Conservation (phyloP, 1,140 invertebrate species). For the Elymnias hypermnestra region DNA sequence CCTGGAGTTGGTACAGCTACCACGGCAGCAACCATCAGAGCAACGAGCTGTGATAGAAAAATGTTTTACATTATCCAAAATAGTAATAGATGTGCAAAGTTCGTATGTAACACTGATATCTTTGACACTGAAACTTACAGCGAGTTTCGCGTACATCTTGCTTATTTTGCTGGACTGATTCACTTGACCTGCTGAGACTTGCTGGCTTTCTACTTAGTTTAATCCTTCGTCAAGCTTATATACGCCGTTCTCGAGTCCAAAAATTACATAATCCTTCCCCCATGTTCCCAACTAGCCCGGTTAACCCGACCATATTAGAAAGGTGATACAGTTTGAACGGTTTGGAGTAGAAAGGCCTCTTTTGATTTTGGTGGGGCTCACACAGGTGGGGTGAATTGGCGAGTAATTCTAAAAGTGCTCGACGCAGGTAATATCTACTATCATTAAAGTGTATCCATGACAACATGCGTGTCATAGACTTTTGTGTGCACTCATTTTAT, state of each 20-base stretch:
- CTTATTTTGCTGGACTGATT: slow-evolving; percentile 60
- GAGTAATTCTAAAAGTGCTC: slow-evolving; percentile 25
- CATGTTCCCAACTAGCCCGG: slow-evolving; percentile 59
- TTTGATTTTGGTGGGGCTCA: slow-evolving; percentile 43
- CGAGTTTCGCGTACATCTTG: slow-evolving; percentile 70
- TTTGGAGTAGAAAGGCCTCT: slow-evolving; percentile 30
- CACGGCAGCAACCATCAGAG: slow-evolving; percentile 43
- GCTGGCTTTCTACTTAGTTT: slow-evolving; percentile 52
- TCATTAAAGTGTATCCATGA: slow-evolving; percentile 27
- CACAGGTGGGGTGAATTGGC: slow-evolving; percentile 39
- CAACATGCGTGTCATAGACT: slow-evolving; percentile 19
- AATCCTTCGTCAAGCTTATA: slow-evolving; percentile 57
- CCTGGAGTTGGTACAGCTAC: slow-evolving; percentile 52
- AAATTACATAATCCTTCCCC: slow-evolving; percentile 63
- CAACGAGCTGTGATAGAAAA: slow-evolving; percentile 39
- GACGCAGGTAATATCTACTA: slow-evolving; percentile 22
- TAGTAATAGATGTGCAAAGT: not conserved
- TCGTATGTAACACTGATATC: not conserved
- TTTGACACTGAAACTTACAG: slow-evolving; percentile 42
- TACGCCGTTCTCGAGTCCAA: slow-evolving; percentile 48
- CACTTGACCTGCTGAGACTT: slow-evolving; percentile 49
- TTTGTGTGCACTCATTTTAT: slow-evolving; percentile 10
- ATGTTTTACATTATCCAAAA: not conserved
- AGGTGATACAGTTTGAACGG: slow-evolving; percentile 28
- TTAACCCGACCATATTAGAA: slow-evolving; percentile 49